phyloP scores from a whole-genome alignment of 1,140 invertebrate species.

The Hypothenemus hampei region DNA sequence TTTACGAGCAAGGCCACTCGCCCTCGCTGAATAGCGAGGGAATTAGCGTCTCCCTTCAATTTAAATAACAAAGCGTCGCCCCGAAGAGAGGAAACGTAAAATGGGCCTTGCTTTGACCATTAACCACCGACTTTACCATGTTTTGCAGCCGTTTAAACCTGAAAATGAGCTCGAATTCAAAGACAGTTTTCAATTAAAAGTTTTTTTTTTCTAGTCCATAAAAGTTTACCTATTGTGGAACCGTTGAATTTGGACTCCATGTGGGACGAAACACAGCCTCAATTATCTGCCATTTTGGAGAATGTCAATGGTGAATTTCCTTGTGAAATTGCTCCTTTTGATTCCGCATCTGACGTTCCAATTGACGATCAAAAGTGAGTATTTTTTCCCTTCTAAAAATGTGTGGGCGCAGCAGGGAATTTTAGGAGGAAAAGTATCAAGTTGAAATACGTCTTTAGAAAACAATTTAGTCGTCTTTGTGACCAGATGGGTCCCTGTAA shows the following conservation, averaged over 20 bases:
- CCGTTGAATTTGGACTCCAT: slow-evolving; percentile 53
- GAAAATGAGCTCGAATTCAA: slow-evolving; percentile 16
- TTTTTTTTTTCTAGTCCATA: slow-evolving; percentile 5
- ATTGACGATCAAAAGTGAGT: slow-evolving; percentile 85
- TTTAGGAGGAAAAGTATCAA: neutral
- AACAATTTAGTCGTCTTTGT: slow-evolving; percentile 21
- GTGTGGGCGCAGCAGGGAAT: neutral
- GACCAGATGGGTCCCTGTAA: slow-evolving; percentile 14
- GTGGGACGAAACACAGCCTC: slow-evolving; percentile 68
- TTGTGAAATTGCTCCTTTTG: slow-evolving; percentile 72
- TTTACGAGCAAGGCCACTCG: slow-evolving; percentile 5
- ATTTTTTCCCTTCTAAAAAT: too few relatives aligned
- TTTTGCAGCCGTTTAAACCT: slow-evolving; percentile 20
- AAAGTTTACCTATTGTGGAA: neutral
- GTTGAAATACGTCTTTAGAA: slow-evolving; percentile 13
- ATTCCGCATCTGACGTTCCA: slow-evolving; percentile 73
- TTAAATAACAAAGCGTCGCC: slow-evolving; percentile 23
- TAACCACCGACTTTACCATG: slow-evolving; percentile 20
- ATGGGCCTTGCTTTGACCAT: slow-evolving; percentile 27
- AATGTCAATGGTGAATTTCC: slow-evolving; percentile 53
- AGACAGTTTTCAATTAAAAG: slow-evolving; percentile 7
- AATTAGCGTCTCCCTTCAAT: slow-evolving; percentile 19
- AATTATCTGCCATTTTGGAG: slow-evolving; percentile 64
- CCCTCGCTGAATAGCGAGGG: slow-evolving; percentile 14
- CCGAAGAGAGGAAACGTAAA: slow-evolving; percentile 20